Conservation (phyloP, 1,140 invertebrate species). For the Formica exsecta region DNA sequence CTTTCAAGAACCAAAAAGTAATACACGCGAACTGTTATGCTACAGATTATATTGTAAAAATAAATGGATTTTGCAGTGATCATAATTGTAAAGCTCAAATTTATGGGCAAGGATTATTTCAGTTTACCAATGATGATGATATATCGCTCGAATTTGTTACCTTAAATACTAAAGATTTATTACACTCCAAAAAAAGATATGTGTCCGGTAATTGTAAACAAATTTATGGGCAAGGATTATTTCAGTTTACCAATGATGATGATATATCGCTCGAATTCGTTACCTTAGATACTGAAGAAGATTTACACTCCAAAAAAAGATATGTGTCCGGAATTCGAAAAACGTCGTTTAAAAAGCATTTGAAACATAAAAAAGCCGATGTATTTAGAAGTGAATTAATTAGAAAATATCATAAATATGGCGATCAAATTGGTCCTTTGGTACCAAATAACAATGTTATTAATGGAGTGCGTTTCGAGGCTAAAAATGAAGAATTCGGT, state of each 20-base stretch:
- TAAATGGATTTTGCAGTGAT: slow-evolving; percentile 1
- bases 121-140: neutral
- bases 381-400: too few relatives aligned
- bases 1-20: too few relatives aligned
- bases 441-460: neutral
- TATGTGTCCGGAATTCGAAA: neutral
- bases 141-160: neutral
- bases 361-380: too few relatives aligned
- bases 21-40: too few relatives aligned
- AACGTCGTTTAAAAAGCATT: neutral
- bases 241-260: too few relatives aligned
- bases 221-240: too few relatives aligned
- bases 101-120: neutral
- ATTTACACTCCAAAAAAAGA: too few relatives aligned
- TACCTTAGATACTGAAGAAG: too few relatives aligned
- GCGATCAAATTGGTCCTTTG: neutral
- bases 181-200: slow-evolving; percentile 4
- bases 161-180: neutral
- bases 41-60: slow-evolving; percentile 12
- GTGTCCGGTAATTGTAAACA: too few relatives aligned
- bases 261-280: too few relatives aligned
- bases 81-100: neutral
- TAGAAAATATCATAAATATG: too few relatives aligned
- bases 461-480: neutral
- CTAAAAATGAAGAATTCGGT: slow-evolving; percentile 11